These are phyloP conservation scores for Ochlodes sylvanus DNA, from an alignment of 2,888 invertebrate genomes.

Conservation along the genomic window DNA sequence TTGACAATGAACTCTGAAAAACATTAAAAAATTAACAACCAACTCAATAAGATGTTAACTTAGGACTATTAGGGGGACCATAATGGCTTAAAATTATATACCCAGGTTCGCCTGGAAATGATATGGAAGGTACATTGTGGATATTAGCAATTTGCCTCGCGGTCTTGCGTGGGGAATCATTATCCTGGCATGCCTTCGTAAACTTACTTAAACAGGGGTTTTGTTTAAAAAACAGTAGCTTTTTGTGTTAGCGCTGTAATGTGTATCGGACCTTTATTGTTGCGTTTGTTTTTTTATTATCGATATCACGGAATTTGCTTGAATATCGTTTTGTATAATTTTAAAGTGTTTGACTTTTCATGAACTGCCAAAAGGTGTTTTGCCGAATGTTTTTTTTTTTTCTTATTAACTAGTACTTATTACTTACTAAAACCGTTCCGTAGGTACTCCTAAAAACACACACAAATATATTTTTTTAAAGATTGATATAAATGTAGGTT, in stretches of 20 bases:
- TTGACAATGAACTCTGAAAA: background rate
- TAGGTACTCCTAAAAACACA: too few species aligned
- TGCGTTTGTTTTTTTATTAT: too few species aligned
- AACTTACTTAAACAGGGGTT: constrained; percentile 4
- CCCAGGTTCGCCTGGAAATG: background rate
- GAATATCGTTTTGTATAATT: too few species aligned
- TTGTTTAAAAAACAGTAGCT: constrained; percentile 6
- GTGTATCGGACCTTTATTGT: too few species aligned
- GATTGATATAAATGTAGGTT: too few species aligned
- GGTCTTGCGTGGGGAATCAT: background rate
- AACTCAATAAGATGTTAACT: constrained; percentile 2
- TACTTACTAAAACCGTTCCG: too few species aligned
- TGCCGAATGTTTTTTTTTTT: too few species aligned
- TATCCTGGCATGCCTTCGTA: background rate
- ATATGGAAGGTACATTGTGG: background rate
- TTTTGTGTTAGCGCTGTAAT: constrained; percentile 1
- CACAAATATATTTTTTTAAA: too few species aligned
- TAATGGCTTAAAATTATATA: constrained; percentile 13
- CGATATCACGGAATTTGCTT: too few species aligned
- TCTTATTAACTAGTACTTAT: too few species aligned
- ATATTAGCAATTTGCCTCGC: constrained; percentile 1
- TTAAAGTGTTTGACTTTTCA: too few species aligned
- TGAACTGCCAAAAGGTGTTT: too few species aligned
- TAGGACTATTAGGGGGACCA: constrained; percentile 7
- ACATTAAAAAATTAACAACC: background rate